Evolutionary conservation across 2,113 vertebrate species (phyloP).

Genomic region (Romanogobio albipinnatus): DNA sequence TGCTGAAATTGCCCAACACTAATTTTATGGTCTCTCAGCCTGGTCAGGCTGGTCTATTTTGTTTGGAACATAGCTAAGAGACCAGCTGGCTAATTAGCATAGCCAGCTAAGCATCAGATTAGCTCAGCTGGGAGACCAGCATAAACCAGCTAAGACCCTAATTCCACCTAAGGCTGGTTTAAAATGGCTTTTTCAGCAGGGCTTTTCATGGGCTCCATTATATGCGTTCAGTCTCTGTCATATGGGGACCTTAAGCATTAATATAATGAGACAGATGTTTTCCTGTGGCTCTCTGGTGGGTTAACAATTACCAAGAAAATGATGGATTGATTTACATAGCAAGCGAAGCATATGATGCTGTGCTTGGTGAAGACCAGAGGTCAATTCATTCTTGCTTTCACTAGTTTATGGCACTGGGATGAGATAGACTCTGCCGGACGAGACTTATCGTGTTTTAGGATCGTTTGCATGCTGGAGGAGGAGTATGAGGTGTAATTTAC

Average conservation of each 20-base stretch:
- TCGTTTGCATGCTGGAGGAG: conserved; percentile 19
- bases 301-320: conserved; percentile 34
- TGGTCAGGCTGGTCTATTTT: background rate
- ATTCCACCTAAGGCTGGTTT: background rate
- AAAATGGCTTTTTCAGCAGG: background rate
- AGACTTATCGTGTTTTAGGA: background rate
- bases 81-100: background rate
- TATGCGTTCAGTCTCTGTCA: background rate
- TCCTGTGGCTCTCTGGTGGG: conserved; percentile 21
- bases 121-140: background rate
- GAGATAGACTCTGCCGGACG: background rate
- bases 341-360: conserved; percentile 32
- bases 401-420: background rate
- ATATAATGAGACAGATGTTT: conserved; percentile 42
- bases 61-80: too few species aligned
- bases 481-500: background rate
- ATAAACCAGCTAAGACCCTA: conserved; percentile 1
- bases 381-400: conserved; percentile 34
- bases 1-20: background rate
- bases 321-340: conserved; percentile 24
- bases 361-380: conserved; percentile 27
- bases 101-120: background rate
- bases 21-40: background rate
- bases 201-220: background rate
- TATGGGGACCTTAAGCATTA: conserved; percentile 1